These are phyloP conservation scores for Telmatochromis brichardi DNA, from an alignment of 2,113 vertebrate genomes.

Conservation along the genomic window DNA sequence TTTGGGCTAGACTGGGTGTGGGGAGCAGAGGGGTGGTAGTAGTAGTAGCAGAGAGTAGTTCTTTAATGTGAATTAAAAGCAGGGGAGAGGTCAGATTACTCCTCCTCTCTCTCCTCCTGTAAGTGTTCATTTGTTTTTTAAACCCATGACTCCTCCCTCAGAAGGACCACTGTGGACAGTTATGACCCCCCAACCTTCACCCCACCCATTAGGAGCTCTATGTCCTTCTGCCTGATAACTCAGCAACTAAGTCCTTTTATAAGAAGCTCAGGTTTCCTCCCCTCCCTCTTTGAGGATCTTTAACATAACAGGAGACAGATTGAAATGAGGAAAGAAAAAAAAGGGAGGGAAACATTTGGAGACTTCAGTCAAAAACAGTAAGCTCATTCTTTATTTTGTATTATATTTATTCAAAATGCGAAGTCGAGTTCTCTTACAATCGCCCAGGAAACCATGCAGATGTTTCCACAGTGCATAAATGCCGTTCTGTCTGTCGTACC, in stretches of 20 bases:
- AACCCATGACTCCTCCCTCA: constrained; percentile 6
- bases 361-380: background rate
- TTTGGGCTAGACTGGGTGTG: background rate
- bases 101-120: background rate
- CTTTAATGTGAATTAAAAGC: constrained; percentile 44
- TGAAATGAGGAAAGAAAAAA: background rate
- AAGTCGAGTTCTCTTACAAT: background rate
- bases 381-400: background rate
- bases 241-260: constrained; percentile 32
- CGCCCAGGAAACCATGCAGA: background rate
- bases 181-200: background rate
- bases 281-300: background rate
- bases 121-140: constrained; percentile 35
- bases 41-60: constrained; percentile 7
- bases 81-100: constrained; percentile 35
- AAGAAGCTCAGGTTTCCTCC: constrained; percentile 34
- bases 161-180: background rate
- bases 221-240: constrained; percentile 30
- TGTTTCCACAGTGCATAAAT: background rate
- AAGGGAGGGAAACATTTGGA: background rate
- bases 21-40: background rate
- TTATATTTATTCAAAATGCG: background rate
- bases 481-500: background rate
- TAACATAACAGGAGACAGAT: background rate
- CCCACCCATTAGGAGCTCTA: background rate